Base-by-base conservation (phyloP, 2,888 invertebrate genomes). In the Scaptomyza parva region DNA sequence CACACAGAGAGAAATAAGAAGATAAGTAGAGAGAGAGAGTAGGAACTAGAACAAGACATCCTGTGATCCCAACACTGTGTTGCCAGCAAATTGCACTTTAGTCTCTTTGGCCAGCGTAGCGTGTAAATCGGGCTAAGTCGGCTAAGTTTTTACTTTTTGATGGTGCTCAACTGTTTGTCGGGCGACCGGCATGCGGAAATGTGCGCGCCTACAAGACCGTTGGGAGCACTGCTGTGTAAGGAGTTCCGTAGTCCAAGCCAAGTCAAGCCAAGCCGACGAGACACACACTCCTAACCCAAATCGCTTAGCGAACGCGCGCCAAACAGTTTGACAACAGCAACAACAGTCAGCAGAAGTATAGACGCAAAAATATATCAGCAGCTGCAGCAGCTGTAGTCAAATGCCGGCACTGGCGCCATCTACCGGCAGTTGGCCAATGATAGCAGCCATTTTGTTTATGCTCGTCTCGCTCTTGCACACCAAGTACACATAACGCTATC, bases 361-460 rank as follows among this genome's bases (percentile, higher is more conserved):
- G 28, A 8, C 8, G 26, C 7, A 26, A 6, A n/a, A 33, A 35
- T 14, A 2, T 35, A 35, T 35, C 47, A 45, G 40, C 43, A 53
- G 44, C 52, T 52, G 58, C 48, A 52, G 61, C 35, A 51, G 70
- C 69, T 55, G 53, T 62, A 59, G 52, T 54, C 47, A 44, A 76
- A 73, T 76, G 62, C 66, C 80, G 71, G 65, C 45, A 68, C 67
- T 86, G 76, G 88, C 86, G 92, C 89, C 91, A 92, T 90, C 91
- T 91, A 81, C 80, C 85, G 90, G 60, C 65, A 62, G 76, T 65
- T 65, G 75, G 61, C 60, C 35, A 64, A 80, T 90, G 90, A 90
- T 85, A 90, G 89, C 88, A 91, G 92, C 91, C 91, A 91, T 91
- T 91, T 91, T 91, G 91, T 91, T 91, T 91, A 69, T 82, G 63